Conservation (phyloP, 1,140 invertebrate species). For the Drosophila rufa region DNA sequence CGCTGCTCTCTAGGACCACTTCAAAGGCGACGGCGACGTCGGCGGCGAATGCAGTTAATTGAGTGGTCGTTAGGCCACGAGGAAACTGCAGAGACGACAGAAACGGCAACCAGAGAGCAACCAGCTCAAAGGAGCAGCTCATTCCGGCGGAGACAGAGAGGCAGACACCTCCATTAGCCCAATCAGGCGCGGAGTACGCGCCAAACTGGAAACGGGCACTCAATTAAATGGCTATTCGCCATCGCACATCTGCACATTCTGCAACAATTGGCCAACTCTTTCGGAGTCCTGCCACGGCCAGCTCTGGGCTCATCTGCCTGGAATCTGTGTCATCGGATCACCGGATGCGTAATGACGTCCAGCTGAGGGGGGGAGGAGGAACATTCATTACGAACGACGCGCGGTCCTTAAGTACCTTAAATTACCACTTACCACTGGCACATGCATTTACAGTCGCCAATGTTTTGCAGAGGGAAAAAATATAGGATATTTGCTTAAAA, state of each 20-base stretch:
- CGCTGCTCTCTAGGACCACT: slow-evolving; percentile 24
- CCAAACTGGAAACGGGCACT: slow-evolving; percentile 40
- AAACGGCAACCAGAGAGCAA: slow-evolving; percentile 1
- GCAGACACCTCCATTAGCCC: slow-evolving; percentile 63
- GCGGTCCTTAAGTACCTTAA: slow-evolving; percentile 71
- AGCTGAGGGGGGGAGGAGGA: slow-evolving; percentile 42
- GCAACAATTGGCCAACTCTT: slow-evolving; percentile 56
- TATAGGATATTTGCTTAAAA: background rate
- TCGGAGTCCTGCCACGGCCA: slow-evolving; percentile 10
- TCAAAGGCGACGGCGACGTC: slow-evolving; percentile 41
- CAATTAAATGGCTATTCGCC: slow-evolving; percentile 58
- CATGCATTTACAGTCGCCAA: slow-evolving; percentile 17
- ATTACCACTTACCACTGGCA: slow-evolving; percentile 53
- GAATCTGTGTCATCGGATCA: slow-evolving; percentile 69
- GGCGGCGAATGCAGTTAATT: slow-evolving; percentile 68
- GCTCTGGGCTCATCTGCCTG: slow-evolving; percentile 13
- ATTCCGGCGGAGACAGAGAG: slow-evolving; percentile 4
- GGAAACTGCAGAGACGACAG: slow-evolving; percentile 2
- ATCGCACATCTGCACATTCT: slow-evolving; percentile 16
- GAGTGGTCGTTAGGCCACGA: slow-evolving; percentile 48
- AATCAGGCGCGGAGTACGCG: slow-evolving; percentile 45
- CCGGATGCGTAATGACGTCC: slow-evolving; percentile 14
- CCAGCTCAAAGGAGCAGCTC: slow-evolving; percentile 30
- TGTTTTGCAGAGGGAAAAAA: slow-evolving; percentile 5
- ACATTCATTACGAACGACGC: slow-evolving; percentile 60